Evolutionary conservation across 2,888 invertebrate genomes (phyloP).

Genomic region (Fragum whitleyi): DNA sequence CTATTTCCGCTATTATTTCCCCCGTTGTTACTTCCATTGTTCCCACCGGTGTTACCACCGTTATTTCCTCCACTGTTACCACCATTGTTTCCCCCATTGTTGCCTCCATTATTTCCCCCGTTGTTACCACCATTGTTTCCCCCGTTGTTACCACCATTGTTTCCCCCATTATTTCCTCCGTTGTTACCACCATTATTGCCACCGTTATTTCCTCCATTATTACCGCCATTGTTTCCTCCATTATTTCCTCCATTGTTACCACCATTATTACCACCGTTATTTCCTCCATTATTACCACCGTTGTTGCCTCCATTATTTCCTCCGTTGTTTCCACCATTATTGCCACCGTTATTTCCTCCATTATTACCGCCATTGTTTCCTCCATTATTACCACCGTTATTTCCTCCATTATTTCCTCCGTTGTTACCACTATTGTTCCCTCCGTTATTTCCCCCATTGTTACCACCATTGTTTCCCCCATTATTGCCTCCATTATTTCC

Average conservation of each 20-base stretch:
- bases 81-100: slow-evolving; percentile 15
- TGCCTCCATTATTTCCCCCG: slow-evolving; percentile 17
- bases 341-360: slow-evolving; percentile 7
- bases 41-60: slow-evolving; percentile 15
- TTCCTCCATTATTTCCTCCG: slow-evolving; percentile 19
- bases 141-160: slow-evolving; percentile 1
- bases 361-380: slow-evolving; percentile 14
- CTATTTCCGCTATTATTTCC: slow-evolving; percentile 8
- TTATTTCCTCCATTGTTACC: slow-evolving; percentile 26
- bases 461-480: slow-evolving; percentile 19
- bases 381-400: slow-evolving; percentile 14
- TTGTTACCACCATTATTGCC: slow-evolving; percentile 8
- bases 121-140: slow-evolving; percentile 8
- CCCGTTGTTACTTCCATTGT: slow-evolving; percentile 2
- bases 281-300: slow-evolving; percentile 19
- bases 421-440: slow-evolving; percentile 23
- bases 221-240: slow-evolving; percentile 16
- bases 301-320: slow-evolving; percentile 9
- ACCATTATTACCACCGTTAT: slow-evolving; percentile 11
- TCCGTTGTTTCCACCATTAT: slow-evolving; percentile 3
- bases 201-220: slow-evolving; percentile 15
- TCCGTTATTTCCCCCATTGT: slow-evolving; percentile 14
- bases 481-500: slow-evolving; percentile 10
- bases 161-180: slow-evolving; percentile 3
- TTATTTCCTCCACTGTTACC: slow-evolving; percentile 22